Conservation (phyloP, 2,888 invertebrate genomes). For the Eulithis prunata region DNA sequence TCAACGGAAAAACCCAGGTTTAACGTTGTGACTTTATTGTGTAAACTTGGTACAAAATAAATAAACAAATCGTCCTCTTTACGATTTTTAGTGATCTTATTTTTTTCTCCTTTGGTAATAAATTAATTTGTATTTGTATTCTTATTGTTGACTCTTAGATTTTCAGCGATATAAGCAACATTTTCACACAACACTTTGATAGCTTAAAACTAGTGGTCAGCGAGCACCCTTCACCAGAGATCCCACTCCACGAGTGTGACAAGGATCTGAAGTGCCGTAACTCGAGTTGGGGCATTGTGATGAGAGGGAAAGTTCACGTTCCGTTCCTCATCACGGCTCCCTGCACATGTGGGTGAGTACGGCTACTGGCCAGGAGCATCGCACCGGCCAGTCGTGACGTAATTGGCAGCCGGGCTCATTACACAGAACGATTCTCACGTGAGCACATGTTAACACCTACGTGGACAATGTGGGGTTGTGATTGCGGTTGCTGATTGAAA, state of each 20-base stretch:
- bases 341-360: conserved; percentile 80
- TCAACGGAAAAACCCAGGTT: conserved; percentile 19
- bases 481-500: conserved; percentile 8
- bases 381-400: conserved; percentile 79
- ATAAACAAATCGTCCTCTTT: too few species aligned
- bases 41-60: too few species aligned
- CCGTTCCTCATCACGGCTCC: conserved; percentile 77
- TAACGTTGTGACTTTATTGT: conserved; percentile 14
- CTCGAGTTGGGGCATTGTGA: conserved; percentile 71
- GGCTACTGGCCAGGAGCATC: conserved; percentile 75
- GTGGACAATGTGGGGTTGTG: conserved; percentile 36
- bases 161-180: not conserved
- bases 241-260: conserved; percentile 45
- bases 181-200: not conserved
- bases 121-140: too few species aligned
- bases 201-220: conserved; percentile 17
- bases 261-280: conserved; percentile 59
- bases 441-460: conserved; percentile 61
- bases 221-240: conserved; percentile 11
- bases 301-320: conserved; percentile 82
- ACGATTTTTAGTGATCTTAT: too few species aligned
- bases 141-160: too few species aligned
- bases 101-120: too few species aligned
- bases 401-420: conserved; percentile 79
- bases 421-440: conserved; percentile 68